These are phyloP conservation scores for Tiliqua scincoides DNA, from an alignment of 2,113 vertebrate species.

Conservation along the genomic window DNA sequence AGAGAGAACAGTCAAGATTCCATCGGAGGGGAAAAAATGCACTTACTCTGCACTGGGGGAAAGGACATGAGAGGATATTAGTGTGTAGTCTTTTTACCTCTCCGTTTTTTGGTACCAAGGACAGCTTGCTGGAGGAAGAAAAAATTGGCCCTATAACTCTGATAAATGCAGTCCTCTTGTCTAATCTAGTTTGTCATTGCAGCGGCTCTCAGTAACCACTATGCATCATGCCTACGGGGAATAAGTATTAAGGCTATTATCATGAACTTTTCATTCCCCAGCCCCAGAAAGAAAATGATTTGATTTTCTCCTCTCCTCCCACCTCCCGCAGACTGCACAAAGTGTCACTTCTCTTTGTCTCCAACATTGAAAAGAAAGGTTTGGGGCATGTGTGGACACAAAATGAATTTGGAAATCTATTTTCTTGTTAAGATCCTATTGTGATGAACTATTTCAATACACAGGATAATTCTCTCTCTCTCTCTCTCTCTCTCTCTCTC, in stretches of 20 bases:
- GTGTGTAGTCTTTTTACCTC: neutral
- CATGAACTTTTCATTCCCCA: constrained; percentile 46
- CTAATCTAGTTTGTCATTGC: constrained; percentile 32
- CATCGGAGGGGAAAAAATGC: constrained; percentile 15
- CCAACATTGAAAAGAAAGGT: neutral
- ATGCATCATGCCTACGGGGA: constrained; percentile 9
- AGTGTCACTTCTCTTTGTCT: constrained; percentile 24
- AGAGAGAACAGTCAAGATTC: constrained; percentile 36
- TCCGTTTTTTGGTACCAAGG: constrained; percentile 15
- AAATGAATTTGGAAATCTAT: neutral
- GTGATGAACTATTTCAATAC: neutral
- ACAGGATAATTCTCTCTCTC: neutral
- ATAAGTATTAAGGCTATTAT: constrained; percentile 20
- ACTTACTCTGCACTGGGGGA: neutral
- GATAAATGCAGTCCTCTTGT: constrained; percentile 30
- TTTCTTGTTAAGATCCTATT: constrained; percentile 12
- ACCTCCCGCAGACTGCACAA: neutral
- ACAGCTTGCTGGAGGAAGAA: constrained; percentile 7
- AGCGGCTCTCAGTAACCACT: constrained; percentile 18
- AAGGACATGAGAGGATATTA: neutral
- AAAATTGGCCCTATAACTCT: constrained; percentile 36
- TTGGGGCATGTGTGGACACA: neutral
- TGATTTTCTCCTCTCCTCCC: constrained; percentile 7
- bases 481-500: no score
- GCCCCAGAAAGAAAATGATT: neutral